Base-by-base conservation (phyloP, 2,797 vertebrate species). In the Petrocephalus schoutedeni region DNA sequence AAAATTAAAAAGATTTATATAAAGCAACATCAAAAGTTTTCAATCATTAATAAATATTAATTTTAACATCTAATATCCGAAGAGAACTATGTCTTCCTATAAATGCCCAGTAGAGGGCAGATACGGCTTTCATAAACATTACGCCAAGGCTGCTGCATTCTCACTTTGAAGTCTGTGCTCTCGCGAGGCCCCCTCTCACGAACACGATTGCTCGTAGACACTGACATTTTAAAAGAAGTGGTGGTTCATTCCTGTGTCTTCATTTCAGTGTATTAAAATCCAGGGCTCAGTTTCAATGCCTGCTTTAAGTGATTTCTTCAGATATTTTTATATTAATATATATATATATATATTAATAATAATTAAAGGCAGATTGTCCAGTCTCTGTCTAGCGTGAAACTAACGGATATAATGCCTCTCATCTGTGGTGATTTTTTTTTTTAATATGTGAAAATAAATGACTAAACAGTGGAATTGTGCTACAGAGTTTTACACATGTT, bases 71-170 rank as follows among this genome's bases (percentile, higher is more conserved):
- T 84, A 0, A 49, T n/a, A 86, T 23, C 58, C 36, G 4, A 86
- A 86, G 16, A 61, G 57, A 61, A 67, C 10, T 45, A 61, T 21
- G 36, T 23, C 9, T 32, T 41, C 8, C 16, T 64, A 21, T 12
- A 51, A 41, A 41, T 67, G 85, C 9, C 85, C 85, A 67, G 85
- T 67, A 86, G 85, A 64, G 59, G 85, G 85, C 85, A 28, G 41
- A 12, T 86, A 67, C 23, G 58, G 7, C 57, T 86, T 86, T 86
- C 59, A 86, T 41, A 64, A 61, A n/a, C 56, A 59, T 23, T n/a
- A n/a, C 57, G 3, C 53, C 32, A 64, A 32, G 36, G 16, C 57
- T 4, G 36, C 58, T 6, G 32, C 19, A 8, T 86, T 64, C 59
- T 21, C 16, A 3, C 57, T 58, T 16, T 3, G n/a, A 21, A 86